Conservation (phyloP, 2,113 vertebrate species). For the Tauraco erythrolophus region DNA sequence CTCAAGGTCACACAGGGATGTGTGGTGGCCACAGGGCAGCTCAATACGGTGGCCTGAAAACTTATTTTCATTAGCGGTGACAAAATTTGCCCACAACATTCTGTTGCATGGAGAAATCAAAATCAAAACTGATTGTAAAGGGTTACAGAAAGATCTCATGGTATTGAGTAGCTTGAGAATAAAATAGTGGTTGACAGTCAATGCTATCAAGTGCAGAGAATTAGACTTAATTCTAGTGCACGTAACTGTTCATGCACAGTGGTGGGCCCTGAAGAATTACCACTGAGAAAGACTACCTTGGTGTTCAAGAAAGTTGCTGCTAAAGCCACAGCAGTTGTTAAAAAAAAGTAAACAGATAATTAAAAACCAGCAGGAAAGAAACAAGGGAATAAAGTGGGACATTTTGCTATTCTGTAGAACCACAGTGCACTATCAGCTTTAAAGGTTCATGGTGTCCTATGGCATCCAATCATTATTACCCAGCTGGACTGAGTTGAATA, state of each 20-base stretch:
- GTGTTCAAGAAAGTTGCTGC: background rate
- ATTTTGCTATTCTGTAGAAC: background rate
- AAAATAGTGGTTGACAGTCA: background rate
- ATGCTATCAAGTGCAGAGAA: background rate
- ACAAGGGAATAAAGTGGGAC: background rate
- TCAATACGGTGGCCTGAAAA: background rate
- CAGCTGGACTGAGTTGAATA: too few species aligned
- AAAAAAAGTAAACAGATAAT: background rate
- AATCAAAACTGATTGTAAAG: background rate
- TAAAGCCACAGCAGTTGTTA: background rate
- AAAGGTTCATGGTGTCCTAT: background rate
- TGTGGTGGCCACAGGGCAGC: background rate
- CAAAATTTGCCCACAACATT: background rate
- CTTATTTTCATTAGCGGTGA: background rate
- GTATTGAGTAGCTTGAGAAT: background rate
- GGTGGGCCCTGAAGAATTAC: background rate
- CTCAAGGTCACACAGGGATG: background rate
- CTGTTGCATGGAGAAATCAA: background rate
- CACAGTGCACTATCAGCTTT: accelerated
- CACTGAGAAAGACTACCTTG: background rate
- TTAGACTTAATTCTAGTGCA: background rate
- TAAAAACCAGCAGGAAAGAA: background rate
- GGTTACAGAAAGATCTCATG: background rate
- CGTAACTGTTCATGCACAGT: background rate
- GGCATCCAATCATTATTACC: too few species aligned